phyloP scores from a whole-genome alignment of 2,888 invertebrate genomes.

The Saturnia pavonia region DNA sequence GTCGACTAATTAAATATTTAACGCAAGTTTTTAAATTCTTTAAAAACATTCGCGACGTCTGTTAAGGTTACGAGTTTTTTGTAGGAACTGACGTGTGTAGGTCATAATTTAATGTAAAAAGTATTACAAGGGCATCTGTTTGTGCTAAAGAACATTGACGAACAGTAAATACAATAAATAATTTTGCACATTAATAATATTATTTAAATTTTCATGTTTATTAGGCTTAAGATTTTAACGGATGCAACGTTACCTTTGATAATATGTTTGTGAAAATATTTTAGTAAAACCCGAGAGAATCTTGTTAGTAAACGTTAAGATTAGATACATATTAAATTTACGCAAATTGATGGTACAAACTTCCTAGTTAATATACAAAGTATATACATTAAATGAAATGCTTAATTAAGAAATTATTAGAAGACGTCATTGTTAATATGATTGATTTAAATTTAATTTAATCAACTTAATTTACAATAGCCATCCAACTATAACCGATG shows the following conservation, averaged over 20 bases:
- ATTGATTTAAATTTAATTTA: no score
- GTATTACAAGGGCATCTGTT: conserved; percentile 9
- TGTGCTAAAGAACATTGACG: conserved; percentile 1
- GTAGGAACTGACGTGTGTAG: conserved; percentile 13
- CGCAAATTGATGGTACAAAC: neutral
- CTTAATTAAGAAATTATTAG: no score
- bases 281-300: no score
- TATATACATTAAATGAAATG: no score
- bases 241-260: neutral
- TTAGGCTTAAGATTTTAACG: neutral
- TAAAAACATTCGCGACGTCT: conserved; percentile 3
- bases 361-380: neutral
- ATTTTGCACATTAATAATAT: neutral
- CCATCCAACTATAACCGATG: no score
- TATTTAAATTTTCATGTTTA: neutral
- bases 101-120: conserved; percentile 12
- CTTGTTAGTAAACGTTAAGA: neutral
- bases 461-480: no score
- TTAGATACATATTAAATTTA: neutral
- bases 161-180: neutral
- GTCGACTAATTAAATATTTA: neutral
- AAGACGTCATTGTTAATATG: no score
- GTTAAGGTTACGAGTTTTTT: conserved; percentile 9
- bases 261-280: neutral
- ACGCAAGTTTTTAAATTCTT: conserved; percentile 13